Percentiles rank a stretch among this genome's conserved stretches.
Conservation (phyloP, 2,888 invertebrate genomes). For the Siphlonurus alternatus region DNA sequence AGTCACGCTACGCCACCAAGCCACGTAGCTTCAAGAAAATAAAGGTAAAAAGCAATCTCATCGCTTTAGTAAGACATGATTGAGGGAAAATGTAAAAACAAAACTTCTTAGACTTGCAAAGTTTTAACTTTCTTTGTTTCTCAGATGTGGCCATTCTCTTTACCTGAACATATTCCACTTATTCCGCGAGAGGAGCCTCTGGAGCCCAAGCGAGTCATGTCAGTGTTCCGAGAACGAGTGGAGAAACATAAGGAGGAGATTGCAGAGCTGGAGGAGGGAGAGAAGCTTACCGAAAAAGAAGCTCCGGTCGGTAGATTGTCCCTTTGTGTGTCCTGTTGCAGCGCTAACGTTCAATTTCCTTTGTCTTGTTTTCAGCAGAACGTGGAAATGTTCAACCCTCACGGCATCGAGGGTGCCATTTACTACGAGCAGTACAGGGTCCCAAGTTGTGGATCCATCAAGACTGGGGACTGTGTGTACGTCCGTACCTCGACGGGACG, state of each 20-base stretch:
- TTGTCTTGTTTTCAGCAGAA: conserved; percentile 35
- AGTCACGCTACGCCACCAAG: conserved; percentile 79
- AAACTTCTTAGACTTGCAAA: conserved; percentile 4
- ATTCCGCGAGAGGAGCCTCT: conserved; percentile 52
- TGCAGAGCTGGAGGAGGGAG: conserved; percentile 66
- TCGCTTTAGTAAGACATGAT: not conserved
- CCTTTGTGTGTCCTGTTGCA: conserved; percentile 10
- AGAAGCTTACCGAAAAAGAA: conserved; percentile 67
- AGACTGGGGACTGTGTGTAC: conserved; percentile 89
- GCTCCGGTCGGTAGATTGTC: conserved; percentile 46
- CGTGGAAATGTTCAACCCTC: conserved; percentile 50
- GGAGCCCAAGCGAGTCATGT: conserved; percentile 75
- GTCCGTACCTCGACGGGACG: conserved; percentile 80
- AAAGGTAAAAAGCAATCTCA: conserved; percentile 39
- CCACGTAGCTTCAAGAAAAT: conserved; percentile 87
- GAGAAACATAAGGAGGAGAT: conserved; percentile 83
- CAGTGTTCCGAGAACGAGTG: conserved; percentile 79
- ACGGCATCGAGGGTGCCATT: conserved; percentile 54
- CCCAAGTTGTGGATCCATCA: conserved; percentile 62
- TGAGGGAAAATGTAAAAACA: conserved; percentile 4
- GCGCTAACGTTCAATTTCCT: not conserved
- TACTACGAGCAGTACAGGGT: conserved; percentile 91
- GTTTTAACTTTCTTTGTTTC: not conserved
- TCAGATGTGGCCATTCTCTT: conserved; percentile 33
- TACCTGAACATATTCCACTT: conserved; percentile 49